phyloP scores from a whole-genome alignment of 2,888 invertebrate genomes.

The Mechanitis mazaeus region DNA sequence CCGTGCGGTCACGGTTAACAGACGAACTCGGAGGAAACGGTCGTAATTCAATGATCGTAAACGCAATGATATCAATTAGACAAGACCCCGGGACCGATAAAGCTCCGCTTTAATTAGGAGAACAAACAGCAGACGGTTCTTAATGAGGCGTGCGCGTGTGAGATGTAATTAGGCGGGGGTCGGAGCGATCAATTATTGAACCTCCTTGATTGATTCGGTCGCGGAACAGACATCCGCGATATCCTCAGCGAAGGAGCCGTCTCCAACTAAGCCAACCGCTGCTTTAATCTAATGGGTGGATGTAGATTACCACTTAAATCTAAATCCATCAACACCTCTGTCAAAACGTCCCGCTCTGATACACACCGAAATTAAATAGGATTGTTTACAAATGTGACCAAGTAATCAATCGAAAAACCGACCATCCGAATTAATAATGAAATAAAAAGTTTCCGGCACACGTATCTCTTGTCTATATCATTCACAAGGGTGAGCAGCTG shows the following conservation, averaged over 20 bases:
- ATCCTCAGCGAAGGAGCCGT: slow-evolving; percentile 17
- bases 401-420: slow-evolving; percentile 34
- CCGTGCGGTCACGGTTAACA: slow-evolving; percentile 71
- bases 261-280: slow-evolving; percentile 3
- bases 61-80: slow-evolving; percentile 76
- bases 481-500: slow-evolving; percentile 70
- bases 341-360: slow-evolving; percentile 21
- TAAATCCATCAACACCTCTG: slow-evolving; percentile 9
- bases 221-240: slow-evolving; percentile 31
- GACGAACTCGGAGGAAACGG: slow-evolving; percentile 44
- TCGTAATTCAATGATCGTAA: slow-evolving; percentile 75
- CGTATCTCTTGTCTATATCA: slow-evolving; percentile 61
- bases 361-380: slow-evolving; percentile 13
- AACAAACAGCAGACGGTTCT: slow-evolving; percentile 74
- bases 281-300: not conserved
- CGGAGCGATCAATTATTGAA: slow-evolving; percentile 67
- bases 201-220: slow-evolving; percentile 64
- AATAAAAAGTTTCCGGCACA: slow-evolving; percentile 48
- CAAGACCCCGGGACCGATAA: slow-evolving; percentile 66
- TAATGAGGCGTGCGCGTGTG: slow-evolving; percentile 73
- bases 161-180: slow-evolving; percentile 69
- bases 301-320: slow-evolving; percentile 7
- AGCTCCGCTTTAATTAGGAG: slow-evolving; percentile 75
- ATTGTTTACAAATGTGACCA: slow-evolving; percentile 26
- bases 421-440: slow-evolving; percentile 40